phyloP scores from a whole-genome alignment of 2,888 invertebrate genomes.

The Ectobius pallidus region DNA sequence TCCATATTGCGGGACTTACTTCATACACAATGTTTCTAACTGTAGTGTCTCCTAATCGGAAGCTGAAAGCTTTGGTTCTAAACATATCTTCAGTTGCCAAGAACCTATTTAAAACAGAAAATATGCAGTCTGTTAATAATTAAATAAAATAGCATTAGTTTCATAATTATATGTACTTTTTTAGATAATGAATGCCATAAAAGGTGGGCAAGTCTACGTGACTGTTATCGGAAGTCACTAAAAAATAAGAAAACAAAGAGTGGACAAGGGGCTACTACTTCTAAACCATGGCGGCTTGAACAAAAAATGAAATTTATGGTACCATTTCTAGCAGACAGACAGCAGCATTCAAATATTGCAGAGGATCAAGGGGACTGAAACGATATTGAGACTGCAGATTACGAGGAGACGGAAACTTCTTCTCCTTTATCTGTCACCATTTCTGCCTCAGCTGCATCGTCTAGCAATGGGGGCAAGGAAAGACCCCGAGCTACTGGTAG shows the following conservation, averaged over 20 bases:
- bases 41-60: background rate
- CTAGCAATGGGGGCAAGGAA: too few species aligned
- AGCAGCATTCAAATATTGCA: background rate
- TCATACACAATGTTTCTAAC: background rate
- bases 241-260: conserved; percentile 12
- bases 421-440: background rate
- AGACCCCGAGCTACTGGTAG: too few species aligned
- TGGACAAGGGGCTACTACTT: background rate
- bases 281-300: conserved; percentile 3
- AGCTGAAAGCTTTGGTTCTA: background rate
- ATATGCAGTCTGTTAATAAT: background rate
- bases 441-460: background rate
- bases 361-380: background rate
- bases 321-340: background rate
- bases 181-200: background rate
- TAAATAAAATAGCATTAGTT: background rate
- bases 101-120: background rate
- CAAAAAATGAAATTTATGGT: background rate
- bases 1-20: background rate
- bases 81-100: background rate
- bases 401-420: background rate
- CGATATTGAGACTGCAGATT: background rate
- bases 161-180: background rate
- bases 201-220: background rate
- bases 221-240: background rate